Evolutionary conservation across 2,113 vertebrate species (phyloP).

Genomic region (Salvelinus namaycush): DNA sequence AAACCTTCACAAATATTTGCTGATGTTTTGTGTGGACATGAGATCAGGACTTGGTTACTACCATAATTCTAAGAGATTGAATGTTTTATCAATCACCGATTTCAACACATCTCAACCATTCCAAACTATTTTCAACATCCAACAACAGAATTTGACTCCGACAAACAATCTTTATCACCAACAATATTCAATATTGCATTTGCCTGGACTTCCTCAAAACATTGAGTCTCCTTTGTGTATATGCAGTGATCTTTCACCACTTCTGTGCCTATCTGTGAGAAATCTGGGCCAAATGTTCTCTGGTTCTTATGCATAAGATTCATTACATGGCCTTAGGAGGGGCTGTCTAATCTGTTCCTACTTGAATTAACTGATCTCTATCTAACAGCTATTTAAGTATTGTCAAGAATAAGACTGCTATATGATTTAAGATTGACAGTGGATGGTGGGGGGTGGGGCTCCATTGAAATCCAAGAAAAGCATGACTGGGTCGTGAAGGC

Average conservation of each 20-base stretch:
- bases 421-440: background rate
- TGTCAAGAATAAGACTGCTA: conserved; percentile 23
- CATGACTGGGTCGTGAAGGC: background rate
- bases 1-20: too few species aligned
- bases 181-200: background rate
- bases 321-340: conserved; percentile 34
- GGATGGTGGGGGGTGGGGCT: too few species aligned
- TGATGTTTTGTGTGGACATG: too few species aligned
- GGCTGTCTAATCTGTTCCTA: conserved; percentile 38
- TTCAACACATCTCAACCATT: too few species aligned
- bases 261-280: conserved; percentile 39
- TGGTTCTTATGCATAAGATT: conserved; percentile 28
- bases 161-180: background rate
- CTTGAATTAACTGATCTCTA: conserved; percentile 39
- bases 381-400: conserved; percentile 38
- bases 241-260: background rate
- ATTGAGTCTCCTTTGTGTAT: background rate
- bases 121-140: too few species aligned
- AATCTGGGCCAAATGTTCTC: conserved; percentile 3
- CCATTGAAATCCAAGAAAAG: background rate
- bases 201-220: background rate
- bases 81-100: too few species aligned
- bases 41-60: too few species aligned
- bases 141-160: too few species aligned
- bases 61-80: too few species aligned